Percentiles rank a stretch among this genome's conserved stretches.
phyloP scores from a whole-genome alignment of 1,140 invertebrate species.

The Trissolcus basalis region DNA sequence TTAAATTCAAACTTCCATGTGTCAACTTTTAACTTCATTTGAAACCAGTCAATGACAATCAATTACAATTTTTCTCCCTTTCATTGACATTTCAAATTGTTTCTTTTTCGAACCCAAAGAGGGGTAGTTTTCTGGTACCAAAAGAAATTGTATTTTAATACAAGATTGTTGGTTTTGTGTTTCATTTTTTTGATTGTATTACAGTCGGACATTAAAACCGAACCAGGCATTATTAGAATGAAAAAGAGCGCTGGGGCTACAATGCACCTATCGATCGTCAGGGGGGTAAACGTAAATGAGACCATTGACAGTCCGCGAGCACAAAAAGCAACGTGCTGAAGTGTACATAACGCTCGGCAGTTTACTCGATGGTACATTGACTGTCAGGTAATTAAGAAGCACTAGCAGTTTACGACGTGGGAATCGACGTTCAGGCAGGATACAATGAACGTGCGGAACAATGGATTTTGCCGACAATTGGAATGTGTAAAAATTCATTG shows the following conservation, averaged over 20 bases:
- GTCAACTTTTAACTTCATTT: too few species aligned
- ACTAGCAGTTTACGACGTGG: slow-evolving; percentile 45
- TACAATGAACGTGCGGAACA: slow-evolving; percentile 54
- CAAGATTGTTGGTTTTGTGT: not conserved
- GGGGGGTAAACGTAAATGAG: slow-evolving; percentile 21
- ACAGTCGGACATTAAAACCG: not conserved
- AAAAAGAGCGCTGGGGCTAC: slow-evolving; percentile 1
- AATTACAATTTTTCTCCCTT: too few species aligned
- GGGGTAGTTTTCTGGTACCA: too few species aligned
- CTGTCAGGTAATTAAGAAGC: slow-evolving; percentile 61
- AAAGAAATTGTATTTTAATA: too few species aligned
- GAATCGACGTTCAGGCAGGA: slow-evolving; percentile 52
- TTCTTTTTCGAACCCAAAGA: too few species aligned
- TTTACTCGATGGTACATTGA: slow-evolving; percentile 48
- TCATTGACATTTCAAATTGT: too few species aligned
- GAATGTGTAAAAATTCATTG: slow-evolving; percentile 47
- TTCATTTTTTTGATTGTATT: too few species aligned
- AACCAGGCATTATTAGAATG: slow-evolving; percentile 1
- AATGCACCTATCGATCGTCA: slow-evolving; percentile 21
- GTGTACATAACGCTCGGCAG: slow-evolving; percentile 26
- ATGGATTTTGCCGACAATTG: slow-evolving; percentile 28
- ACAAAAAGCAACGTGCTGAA: slow-evolving; percentile 30
- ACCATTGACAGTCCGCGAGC: slow-evolving; percentile 12
- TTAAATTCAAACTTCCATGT: too few species aligned
- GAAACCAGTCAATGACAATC: too few species aligned